Conservation (phyloP, 2,113 vertebrate species). For the Odobenus rosmarus region DNA sequence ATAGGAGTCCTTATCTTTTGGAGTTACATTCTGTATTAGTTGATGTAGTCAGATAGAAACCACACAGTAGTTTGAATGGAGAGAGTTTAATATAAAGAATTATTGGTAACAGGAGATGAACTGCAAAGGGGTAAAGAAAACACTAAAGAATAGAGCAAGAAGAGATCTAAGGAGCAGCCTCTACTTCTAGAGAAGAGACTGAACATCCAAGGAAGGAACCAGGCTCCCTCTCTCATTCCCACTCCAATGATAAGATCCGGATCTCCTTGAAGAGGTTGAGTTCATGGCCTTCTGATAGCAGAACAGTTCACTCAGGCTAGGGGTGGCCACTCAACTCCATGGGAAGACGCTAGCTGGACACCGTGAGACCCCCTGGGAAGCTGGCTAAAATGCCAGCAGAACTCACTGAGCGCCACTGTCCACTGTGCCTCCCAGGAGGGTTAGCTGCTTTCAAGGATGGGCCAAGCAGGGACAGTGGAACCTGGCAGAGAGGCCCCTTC, state of each 20-base stretch:
- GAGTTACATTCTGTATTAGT: neutral
- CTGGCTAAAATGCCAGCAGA: neutral
- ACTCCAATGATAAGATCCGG: neutral
- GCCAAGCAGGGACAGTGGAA: neutral
- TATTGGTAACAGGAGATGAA: neutral
- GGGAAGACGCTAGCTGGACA: neutral
- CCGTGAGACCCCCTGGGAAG: neutral
- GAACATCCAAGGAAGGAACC: neutral
- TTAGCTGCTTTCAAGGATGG: accelerated
- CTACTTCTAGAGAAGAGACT: neutral
- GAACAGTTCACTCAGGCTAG: neutral
- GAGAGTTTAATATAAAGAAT: neutral
- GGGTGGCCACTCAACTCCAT: neutral
- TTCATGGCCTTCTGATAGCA: neutral
- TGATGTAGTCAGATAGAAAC: neutral
- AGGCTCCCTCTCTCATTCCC: accelerated
- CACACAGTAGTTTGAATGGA: neutral
- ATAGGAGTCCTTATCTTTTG: neutral
- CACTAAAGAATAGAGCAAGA: neutral
- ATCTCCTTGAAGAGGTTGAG: neutral
- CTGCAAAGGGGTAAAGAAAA: neutral
- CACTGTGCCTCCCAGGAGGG: neutral
- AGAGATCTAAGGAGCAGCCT: neutral
- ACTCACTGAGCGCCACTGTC: neutral
- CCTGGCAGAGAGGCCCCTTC: neutral